A percentile compares a stretch with the other conserved stretches of the same genome.
Evolutionary conservation across 2,888 invertebrate genomes (phyloP).

Genomic region (Callosobruchus maculatus): DNA sequence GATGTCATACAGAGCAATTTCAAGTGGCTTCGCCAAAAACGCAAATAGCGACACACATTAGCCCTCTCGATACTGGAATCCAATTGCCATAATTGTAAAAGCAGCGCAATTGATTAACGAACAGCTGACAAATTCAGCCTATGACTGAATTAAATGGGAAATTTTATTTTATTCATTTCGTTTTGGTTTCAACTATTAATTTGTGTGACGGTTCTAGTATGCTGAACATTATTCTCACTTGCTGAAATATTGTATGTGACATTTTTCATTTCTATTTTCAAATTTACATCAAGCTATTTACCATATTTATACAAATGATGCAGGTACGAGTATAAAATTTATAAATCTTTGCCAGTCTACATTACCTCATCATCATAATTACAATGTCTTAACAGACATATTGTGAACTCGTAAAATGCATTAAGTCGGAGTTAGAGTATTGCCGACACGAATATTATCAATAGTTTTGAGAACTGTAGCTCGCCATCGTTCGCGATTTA

Average conservation of each 20-base stretch:
- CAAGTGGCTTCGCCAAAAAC: background rate
- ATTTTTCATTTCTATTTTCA: background rate
- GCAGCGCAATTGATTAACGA: background rate
- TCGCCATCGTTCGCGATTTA: too few relatives aligned
- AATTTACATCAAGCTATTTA: background rate
- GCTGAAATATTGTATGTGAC: background rate
- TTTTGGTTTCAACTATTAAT: background rate
- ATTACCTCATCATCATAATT: too few relatives aligned
- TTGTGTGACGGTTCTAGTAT: background rate
- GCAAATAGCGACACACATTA: background rate
- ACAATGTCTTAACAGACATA: too few relatives aligned
- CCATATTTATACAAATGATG: too few relatives aligned
- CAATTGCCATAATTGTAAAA: background rate
- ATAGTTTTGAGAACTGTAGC: too few relatives aligned
- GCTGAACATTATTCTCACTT: background rate
- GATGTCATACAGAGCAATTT: background rate
- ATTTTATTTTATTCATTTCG: background rate
- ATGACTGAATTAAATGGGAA: background rate
- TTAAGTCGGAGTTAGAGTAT: too few relatives aligned
- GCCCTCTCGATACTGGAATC: background rate
- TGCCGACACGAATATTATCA: too few relatives aligned
- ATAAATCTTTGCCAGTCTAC: too few relatives aligned
- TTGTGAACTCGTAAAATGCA: too few relatives aligned
- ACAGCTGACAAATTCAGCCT: background rate
- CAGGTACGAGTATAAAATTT: too few relatives aligned